Conservation (phyloP, 2,797 vertebrate genomes). For the Hippoglossus hippoglossus region DNA sequence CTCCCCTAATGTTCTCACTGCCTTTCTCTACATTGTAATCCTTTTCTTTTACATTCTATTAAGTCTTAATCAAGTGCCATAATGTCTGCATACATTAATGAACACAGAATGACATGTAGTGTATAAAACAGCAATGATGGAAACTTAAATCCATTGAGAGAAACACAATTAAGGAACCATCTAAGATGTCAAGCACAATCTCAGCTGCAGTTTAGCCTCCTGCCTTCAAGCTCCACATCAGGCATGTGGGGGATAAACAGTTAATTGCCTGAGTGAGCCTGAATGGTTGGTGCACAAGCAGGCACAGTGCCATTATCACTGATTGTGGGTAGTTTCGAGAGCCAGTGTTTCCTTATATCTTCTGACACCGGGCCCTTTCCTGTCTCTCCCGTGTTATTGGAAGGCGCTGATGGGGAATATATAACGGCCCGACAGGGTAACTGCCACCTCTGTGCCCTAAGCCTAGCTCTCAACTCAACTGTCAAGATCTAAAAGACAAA, state of each 20-base stretch:
- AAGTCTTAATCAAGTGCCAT: neutral
- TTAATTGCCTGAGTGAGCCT: conserved; percentile 47
- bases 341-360: conserved; percentile 38
- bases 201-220: conserved; percentile 4
- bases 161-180: conserved; percentile 5
- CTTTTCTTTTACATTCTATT: too few relatives aligned
- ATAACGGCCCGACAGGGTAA: conserved; percentile 64
- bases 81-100: neutral
- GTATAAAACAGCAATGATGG: conserved; percentile 3
- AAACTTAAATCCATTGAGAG: conserved; percentile 2
- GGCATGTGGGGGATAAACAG: conserved; percentile 28
- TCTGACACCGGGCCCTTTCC: conserved; percentile 50
- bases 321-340: conserved; percentile 49
- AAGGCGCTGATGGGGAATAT: conserved; percentile 64
- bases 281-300: conserved; percentile 27
- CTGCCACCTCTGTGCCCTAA: conserved; percentile 61
- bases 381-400: conserved; percentile 61
- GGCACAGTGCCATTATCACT: conserved; percentile 40
- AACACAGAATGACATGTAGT: neutral
- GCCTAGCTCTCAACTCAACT: conserved; percentile 62
- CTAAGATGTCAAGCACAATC: conserved; percentile 19
- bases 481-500: conserved; percentile 74
- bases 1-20: too few relatives aligned
- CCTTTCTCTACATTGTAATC: too few relatives aligned
- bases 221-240: conserved; percentile 21